These are phyloP conservation scores for Rattus norvegicus DNA, from an alignment of 2,113 vertebrate genomes.

Conservation along the genomic window GRCr8 NC_086031.1:91869501-91870000, in stretches of 20 bases:
- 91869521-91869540: too few relatives aligned
- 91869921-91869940: background rate
- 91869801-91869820: background rate
- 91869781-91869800: constrained; percentile 27
- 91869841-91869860: background rate
- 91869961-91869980: background rate
- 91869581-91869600: too few relatives aligned
- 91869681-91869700: background rate
- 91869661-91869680: background rate
- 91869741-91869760: constrained; percentile 26
- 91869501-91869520: too few relatives aligned
- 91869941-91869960: background rate
- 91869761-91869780: constrained; percentile 25
- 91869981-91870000: background rate
- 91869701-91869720: background rate
- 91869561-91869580: too few relatives aligned
- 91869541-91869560: too few relatives aligned
- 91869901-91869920: background rate
- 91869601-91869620: too few relatives aligned
- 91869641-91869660: background rate
- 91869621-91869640: background rate
- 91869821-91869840: background rate
- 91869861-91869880: background rate
- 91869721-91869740: background rate
- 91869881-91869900: background rate